These are phyloP conservation scores for Melanchra persicariae DNA, from an alignment of 2,888 invertebrate species.

Conservation along the genomic window DNA sequence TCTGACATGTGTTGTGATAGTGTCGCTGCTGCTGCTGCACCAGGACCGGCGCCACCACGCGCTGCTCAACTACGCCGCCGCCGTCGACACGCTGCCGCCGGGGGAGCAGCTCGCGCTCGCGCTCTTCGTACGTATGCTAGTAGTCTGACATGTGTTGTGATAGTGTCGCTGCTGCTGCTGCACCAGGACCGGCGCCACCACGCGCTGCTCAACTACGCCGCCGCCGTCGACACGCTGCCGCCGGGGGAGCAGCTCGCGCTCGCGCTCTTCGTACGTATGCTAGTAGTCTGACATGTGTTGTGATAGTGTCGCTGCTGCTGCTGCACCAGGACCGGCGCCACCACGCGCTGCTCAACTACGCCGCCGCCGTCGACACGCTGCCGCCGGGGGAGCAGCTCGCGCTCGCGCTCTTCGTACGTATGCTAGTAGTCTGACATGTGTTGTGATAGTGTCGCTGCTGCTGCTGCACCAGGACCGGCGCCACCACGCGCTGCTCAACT, in stretches of 20 bases:
- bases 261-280: too few species aligned
- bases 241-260: too few species aligned
- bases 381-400: conserved; percentile 94
- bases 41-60: conserved; percentile 57
- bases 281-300: neutral
- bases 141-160: neutral
- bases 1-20: neutral
- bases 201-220: too few species aligned
- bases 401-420: conserved; percentile 93
- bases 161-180: conserved; percentile 91
- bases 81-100: conserved; percentile 91
- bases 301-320: conserved; percentile 95
- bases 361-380: conserved; percentile 94
- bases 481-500: conserved; percentile 97
- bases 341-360: conserved; percentile 97
- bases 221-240: too few species aligned
- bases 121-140: conserved; percentile 94
- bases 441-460: conserved; percentile 76
- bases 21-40: conserved; percentile 91
- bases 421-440: neutral
- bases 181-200: conserved; percentile 31
- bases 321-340: conserved; percentile 97
- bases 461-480: conserved; percentile 95
- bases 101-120: conserved; percentile 93
- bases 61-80: conserved; percentile 93